Evolutionary conservation across 35 echinoderm and acorn worm species (phyloP), one percentile per base, ranked within the genome.

Genomic region (Eucidaris tribuloides): DNA sequence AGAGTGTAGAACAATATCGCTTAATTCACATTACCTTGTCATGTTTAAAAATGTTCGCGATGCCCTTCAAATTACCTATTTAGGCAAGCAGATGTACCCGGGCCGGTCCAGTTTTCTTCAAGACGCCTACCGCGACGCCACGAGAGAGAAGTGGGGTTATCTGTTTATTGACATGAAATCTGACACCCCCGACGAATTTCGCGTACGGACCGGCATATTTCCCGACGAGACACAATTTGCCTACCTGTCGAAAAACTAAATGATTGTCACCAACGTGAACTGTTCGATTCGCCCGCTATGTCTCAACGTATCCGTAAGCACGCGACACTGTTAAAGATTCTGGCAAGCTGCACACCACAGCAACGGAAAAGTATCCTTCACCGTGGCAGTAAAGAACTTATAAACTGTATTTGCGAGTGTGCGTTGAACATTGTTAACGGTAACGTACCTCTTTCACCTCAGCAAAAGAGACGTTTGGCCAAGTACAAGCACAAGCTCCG

Each of bases 11-110:
- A 84, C 86, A 23, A 85, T 94, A 22, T 85, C 80, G 43, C 33
- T 94, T 23, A 94, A 94, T 62, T n/a, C 56, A 0, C 86, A 94
- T 44, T 94, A 94, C 57, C 59, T 83, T 45, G 66, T 82, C 9
- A 56, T 94, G 13, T 94, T 94, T 71, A 94, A 94, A 82, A 94
- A 90, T 36, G 78, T 74, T 18, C 77, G 92, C 49, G 92, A 94
- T 83, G 62, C 57, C 81, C 80, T 88, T 33, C 87, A 85, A 71
- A 68, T 83, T 42, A 4, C 32, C 18, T 65, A 85, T 66, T 64
- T 93, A 32, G 91, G 64, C 40, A 71, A 81, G 55, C 92, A 94
- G 58, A 78, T 90, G 60, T 81, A 78, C 41, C 92, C 92, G 1
- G 87, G 87, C 1, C 61, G 60, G 39, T 46, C 40, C 20, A 59